phyloP scores from a whole-genome alignment of 2,888 invertebrate genomes.

The Synanthedon myopaeformis region DNA sequence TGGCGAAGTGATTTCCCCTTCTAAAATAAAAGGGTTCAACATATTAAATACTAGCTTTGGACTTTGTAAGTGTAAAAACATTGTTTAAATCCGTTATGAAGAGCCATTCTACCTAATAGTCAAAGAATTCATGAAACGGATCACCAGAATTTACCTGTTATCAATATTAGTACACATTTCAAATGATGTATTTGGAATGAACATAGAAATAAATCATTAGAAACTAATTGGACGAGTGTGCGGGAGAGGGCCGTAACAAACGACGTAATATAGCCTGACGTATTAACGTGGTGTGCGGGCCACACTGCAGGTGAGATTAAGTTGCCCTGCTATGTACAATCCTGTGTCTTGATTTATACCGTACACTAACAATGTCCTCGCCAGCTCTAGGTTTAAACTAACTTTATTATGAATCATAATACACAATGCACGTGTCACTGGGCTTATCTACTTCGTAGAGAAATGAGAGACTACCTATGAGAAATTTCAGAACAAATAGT shows the following conservation, averaged over 20 bases:
- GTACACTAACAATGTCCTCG: constrained; percentile 13
- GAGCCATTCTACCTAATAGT: too few relatives aligned
- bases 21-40: too few relatives aligned
- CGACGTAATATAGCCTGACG: constrained; percentile 49
- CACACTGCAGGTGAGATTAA: constrained; percentile 36
- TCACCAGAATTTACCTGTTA: too few relatives aligned
- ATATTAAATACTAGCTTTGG: too few relatives aligned
- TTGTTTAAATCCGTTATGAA: too few relatives aligned
- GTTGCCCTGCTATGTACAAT: constrained; percentile 30
- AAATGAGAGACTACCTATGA: background rate
- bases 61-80: too few relatives aligned
- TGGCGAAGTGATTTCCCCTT: too few relatives aligned
- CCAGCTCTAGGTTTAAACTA: constrained; percentile 10
- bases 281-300: constrained; percentile 25
- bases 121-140: too few relatives aligned
- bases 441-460: constrained; percentile 7
- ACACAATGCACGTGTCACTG: constrained; percentile 19
- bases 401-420: constrained; percentile 23
- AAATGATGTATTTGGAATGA: background rate
- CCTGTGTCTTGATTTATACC: constrained; percentile 37
- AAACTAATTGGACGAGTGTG: constrained; percentile 18
- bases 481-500: constrained; percentile 18
- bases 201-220: constrained; percentile 16
- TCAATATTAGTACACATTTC: too few relatives aligned
- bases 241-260: constrained; percentile 26